These are phyloP conservation scores for Leuciscus idus DNA, from an alignment of 2,113 vertebrate genomes.

Conservation along the genomic window DNA sequence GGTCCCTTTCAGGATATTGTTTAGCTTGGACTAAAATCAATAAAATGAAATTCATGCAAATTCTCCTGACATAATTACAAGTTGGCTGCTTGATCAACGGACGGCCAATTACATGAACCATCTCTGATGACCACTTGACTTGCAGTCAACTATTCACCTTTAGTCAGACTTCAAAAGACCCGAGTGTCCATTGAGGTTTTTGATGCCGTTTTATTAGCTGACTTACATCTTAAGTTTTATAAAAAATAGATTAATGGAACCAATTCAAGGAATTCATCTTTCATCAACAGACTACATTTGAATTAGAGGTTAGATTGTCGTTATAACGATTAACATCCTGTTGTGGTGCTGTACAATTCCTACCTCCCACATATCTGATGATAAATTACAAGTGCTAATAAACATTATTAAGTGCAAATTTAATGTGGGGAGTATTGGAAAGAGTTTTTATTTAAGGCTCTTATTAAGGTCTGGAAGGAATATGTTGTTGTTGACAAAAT, in stretches of 20 bases:
- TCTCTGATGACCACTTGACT: not conserved
- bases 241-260: conserved; percentile 47
- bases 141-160: conserved; percentile 17
- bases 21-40: not conserved
- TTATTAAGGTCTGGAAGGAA: not conserved
- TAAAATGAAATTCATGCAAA: not conserved
- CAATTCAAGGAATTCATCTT: not conserved
- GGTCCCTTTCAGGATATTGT: not conserved
- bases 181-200: conserved; percentile 16
- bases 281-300: not conserved
- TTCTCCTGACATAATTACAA: not conserved
- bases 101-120: not conserved
- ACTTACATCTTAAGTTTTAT: conserved; percentile 49
- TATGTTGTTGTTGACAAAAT: not conserved
- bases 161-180: conserved; percentile 17
- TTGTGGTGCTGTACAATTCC: not conserved
- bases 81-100: not conserved
- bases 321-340: not conserved
- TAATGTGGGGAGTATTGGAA: not conserved
- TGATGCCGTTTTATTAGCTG: conserved; percentile 15
- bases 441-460: not conserved
- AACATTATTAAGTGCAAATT: not conserved
- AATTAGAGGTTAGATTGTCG: not conserved
- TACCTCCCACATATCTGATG: conserved; percentile 4
- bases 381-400: conserved; percentile 30